Conservation (phyloP, 2,113 vertebrate genomes). For the Hippotragus niger region DNA sequence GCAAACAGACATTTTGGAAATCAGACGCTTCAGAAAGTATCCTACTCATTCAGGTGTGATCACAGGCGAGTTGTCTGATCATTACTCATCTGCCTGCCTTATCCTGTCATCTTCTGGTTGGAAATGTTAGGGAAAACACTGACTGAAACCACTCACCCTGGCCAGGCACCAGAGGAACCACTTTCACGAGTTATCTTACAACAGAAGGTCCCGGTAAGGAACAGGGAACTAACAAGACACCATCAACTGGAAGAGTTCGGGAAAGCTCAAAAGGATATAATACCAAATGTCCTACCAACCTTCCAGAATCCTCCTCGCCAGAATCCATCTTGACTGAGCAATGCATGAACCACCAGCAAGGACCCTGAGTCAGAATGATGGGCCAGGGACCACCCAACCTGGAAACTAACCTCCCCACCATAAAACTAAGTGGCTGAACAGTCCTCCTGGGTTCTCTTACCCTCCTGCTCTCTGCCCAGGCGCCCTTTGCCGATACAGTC, state of each 20-base stretch:
- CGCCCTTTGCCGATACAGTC: fast-evolving
- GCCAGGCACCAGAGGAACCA: neutral
- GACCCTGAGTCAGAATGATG: neutral
- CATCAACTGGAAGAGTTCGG: neutral
- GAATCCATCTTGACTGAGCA: neutral
- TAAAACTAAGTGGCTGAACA: neutral
- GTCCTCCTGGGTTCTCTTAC: neutral
- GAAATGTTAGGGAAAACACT: neutral
- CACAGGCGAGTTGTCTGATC: neutral
- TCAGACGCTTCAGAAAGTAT: neutral
- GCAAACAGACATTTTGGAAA: neutral
- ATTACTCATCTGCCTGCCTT: neutral
- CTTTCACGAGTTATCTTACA: neutral
- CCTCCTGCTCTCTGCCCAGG: neutral
- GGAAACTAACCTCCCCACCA: neutral
- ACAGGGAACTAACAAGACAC: neutral
- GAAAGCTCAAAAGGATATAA: neutral
- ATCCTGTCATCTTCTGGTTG: neutral
- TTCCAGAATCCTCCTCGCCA: fast-evolving
- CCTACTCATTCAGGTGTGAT: neutral
- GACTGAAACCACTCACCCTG: neutral
- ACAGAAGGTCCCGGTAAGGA: neutral
- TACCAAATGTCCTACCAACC: neutral
- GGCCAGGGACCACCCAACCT: neutral
- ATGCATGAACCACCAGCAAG: fast-evolving